These are phyloP conservation scores for Pantala flavescens DNA, from an alignment of 1,140 invertebrate species.

Conservation along the genomic window DNA sequence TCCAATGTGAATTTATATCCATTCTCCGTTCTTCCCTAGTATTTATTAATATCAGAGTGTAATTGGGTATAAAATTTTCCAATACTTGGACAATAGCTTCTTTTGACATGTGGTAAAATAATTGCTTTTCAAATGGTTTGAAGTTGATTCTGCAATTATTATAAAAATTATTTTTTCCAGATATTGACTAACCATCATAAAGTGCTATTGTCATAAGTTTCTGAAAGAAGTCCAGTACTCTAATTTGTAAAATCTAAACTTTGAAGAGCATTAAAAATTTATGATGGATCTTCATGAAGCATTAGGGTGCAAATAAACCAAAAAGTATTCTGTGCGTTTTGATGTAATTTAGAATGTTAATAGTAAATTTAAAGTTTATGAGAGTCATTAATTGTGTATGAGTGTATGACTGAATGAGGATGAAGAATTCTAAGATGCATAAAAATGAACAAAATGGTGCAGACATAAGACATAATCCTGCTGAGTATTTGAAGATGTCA, in stretches of 20 bases:
- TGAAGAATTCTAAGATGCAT: background rate
- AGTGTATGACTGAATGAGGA: background rate
- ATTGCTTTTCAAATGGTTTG: background rate
- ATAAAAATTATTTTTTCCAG: background rate
- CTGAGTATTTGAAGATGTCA: background rate
- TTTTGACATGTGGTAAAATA: too few species aligned
- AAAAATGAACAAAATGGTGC: background rate
- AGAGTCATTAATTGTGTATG: background rate
- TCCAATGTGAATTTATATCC: too few species aligned
- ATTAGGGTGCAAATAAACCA: background rate
- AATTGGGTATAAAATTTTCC: too few species aligned
- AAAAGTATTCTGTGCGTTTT: background rate
- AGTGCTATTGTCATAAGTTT: background rate
- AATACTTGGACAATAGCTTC: too few species aligned
- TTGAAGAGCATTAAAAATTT: background rate
- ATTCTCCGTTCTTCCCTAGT: too few species aligned
- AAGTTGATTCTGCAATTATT: background rate
- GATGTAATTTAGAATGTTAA: background rate
- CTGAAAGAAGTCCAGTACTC: background rate
- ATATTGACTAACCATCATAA: background rate
- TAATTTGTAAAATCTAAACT: background rate
- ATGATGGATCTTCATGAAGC: background rate
- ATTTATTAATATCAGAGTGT: too few species aligned
- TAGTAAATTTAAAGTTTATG: slow-evolving; percentile 7
- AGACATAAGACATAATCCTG: background rate